Evolutionary conservation across 2,113 vertebrate species (phyloP).

Genomic region (Hippolais icterina): DNA sequence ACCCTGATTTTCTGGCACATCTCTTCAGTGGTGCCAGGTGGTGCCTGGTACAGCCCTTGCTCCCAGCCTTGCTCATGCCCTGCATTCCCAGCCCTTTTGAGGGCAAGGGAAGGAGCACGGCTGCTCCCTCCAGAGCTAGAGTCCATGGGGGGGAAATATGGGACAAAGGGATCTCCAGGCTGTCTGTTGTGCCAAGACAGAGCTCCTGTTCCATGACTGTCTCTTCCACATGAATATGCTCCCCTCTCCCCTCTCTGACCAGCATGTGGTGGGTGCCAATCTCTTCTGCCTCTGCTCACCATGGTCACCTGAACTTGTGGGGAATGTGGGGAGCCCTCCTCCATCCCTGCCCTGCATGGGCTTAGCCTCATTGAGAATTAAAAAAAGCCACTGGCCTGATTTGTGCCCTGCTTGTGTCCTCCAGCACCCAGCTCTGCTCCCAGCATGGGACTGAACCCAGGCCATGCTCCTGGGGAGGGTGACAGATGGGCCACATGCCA

Average conservation of each 20-base stretch:
- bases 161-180: background rate
- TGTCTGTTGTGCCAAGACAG: background rate
- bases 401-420: background rate
- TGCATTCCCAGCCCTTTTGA: background rate
- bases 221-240: background rate
- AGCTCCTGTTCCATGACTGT: background rate
- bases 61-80: background rate
- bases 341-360: background rate
- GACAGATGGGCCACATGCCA: rapidly evolving
- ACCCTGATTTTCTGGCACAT: background rate
- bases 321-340: background rate
- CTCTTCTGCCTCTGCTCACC: background rate
- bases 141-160: rapidly evolving
- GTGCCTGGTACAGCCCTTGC: background rate
- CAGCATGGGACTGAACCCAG: background rate
- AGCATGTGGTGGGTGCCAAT: background rate
- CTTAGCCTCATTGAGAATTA: background rate
- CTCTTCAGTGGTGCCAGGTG: background rate
- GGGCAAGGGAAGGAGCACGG: background rate
- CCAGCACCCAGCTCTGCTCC: background rate
- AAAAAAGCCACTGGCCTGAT: background rate
- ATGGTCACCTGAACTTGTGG: rapidly evolving
- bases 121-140: background rate
- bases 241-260: background rate
- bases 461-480: background rate